These are phyloP conservation scores for Tapera naevia DNA, from an alignment of 2,797 vertebrate species.

Conservation along the genomic window DNA sequence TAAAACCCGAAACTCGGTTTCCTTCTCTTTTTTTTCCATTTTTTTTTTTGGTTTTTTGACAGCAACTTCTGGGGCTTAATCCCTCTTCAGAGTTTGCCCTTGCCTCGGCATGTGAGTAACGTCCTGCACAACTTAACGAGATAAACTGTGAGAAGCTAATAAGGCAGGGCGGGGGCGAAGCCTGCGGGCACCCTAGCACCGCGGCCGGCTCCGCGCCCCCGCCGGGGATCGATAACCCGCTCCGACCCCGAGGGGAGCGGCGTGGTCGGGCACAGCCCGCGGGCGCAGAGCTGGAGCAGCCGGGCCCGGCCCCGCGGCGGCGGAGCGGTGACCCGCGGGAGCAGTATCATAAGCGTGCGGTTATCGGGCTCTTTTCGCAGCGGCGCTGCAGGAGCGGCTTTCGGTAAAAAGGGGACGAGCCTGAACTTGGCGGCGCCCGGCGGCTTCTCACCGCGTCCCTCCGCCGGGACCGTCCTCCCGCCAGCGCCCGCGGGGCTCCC, in stretches of 20 bases:
- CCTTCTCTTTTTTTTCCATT: not conserved
- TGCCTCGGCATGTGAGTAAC: not conserved
- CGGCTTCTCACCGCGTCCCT: not conserved
- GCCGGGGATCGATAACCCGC: too few relatives aligned
- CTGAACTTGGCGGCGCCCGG: not conserved
- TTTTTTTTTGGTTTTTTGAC: not conserved
- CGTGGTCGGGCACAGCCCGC: not conserved
- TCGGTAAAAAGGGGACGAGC: not conserved
- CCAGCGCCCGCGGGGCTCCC: not conserved
- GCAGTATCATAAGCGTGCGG: not conserved
- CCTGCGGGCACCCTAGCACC: not conserved
- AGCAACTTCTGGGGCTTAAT: not conserved
- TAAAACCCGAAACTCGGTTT: not conserved
- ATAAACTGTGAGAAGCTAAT: not conserved
- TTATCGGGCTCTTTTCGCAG: not conserved
- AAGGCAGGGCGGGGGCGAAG: not conserved
- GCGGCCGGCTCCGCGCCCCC: not conserved
- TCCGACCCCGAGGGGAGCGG: not conserved
- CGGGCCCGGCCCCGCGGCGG: not conserved
- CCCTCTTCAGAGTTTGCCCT: not conserved
- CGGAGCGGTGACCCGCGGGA: not conserved
- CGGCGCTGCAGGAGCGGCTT: not conserved
- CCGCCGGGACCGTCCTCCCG: not conserved
- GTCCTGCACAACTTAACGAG: constrained; percentile 16
- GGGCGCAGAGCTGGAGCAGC: not conserved